phyloP scores from a whole-genome alignment of 2,113 vertebrate genomes.

The Ornithorhynchus anatinus region DNA sequence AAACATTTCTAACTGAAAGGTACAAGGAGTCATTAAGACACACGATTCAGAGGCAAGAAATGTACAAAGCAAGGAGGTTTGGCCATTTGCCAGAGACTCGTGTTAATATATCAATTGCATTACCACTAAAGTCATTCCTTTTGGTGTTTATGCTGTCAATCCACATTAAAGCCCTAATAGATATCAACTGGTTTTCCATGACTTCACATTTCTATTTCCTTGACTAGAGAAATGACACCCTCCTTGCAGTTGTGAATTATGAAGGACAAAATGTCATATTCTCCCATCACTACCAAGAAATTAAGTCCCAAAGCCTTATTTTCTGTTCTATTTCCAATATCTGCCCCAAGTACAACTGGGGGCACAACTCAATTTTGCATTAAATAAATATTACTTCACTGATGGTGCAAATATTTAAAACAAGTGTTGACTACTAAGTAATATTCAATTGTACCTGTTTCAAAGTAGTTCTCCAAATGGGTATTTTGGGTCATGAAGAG shows the following conservation, averaged over 20 bases:
- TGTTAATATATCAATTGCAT: not conserved
- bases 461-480: too few species aligned
- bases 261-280: slow-evolving; percentile 37
- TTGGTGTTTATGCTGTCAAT: slow-evolving; percentile 10
- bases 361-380: too few species aligned
- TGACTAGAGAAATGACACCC: not conserved
- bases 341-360: too few species aligned
- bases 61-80: not conserved
- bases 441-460: too few species aligned
- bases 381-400: too few species aligned
- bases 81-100: not conserved
- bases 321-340: not conserved
- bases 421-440: too few species aligned
- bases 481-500: too few species aligned
- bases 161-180: slow-evolving; percentile 19
- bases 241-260: not conserved
- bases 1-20: not conserved
- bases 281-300: not conserved
- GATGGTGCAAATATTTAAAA: too few species aligned
- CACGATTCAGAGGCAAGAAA: not conserved
- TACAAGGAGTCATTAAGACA: not conserved
- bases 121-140: not conserved
- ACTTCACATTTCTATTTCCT: not conserved
- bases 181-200: slow-evolving; percentile 11
- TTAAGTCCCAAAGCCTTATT: not conserved